Evolutionary conservation across 2,113 vertebrate species (phyloP).

Genomic region (Ginglymostoma cirratum): DNA sequence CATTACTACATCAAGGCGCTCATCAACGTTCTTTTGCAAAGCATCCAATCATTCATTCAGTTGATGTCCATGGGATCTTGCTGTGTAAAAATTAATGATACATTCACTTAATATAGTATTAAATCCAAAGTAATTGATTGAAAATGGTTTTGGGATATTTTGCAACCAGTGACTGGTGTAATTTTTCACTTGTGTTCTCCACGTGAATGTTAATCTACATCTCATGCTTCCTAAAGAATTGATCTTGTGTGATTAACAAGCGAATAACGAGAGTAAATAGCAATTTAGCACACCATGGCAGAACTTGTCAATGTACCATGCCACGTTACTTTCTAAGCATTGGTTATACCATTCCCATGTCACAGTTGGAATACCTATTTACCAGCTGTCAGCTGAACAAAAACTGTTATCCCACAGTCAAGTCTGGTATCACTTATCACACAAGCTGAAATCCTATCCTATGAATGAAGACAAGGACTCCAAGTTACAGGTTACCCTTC

Average conservation of each 20-base stretch:
- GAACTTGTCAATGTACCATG: too few species aligned
- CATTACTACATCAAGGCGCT: background rate
- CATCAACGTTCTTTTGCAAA: background rate
- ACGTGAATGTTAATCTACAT: background rate
- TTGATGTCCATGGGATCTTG: background rate
- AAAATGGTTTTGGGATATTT: background rate
- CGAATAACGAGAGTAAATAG: background rate
- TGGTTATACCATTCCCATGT: background rate
- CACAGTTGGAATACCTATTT: background rate
- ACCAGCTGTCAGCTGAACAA: conserved; percentile 20
- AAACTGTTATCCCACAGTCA: background rate
- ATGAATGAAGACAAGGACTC: background rate
- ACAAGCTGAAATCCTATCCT: background rate
- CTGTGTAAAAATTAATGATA: background rate
- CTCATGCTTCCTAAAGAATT: background rate
- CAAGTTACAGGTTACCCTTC: background rate
- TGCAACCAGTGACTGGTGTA: background rate
- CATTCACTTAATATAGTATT: background rate
- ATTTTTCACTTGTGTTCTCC: background rate
- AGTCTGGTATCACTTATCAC: background rate
- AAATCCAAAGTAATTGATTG: background rate
- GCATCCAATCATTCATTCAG: background rate
- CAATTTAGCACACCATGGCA: background rate
- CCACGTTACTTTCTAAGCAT: background rate
- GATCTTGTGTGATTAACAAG: background rate